Conservation (phyloP, 2,113 vertebrate species). For the Notarius lentiginosus region DNA sequence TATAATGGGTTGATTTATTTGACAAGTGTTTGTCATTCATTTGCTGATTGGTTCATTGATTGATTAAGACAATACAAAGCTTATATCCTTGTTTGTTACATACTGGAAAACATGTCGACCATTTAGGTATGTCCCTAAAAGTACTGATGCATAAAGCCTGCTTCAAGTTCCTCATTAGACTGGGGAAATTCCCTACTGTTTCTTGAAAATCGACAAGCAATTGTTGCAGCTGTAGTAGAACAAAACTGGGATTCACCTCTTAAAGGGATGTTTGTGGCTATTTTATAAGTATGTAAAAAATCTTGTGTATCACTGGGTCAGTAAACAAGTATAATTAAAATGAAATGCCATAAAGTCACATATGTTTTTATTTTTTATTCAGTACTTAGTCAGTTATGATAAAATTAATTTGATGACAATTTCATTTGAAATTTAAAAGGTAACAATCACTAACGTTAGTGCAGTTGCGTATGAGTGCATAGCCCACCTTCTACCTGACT, state of each 20-base stretch:
- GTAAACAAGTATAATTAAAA: neutral
- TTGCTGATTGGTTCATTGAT: neutral
- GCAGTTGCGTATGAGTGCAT: neutral
- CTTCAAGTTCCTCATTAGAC: constrained; percentile 23
- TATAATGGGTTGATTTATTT: neutral
- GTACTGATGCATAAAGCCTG: constrained; percentile 24
- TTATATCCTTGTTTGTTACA: neutral
- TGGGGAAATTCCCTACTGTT: constrained; percentile 23
- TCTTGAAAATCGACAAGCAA: neutral
- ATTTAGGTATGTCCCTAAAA: constrained; percentile 24
- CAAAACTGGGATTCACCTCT: constrained; percentile 29
- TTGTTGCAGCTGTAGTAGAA: neutral
- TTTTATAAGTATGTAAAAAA: neutral
- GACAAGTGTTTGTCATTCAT: neutral
- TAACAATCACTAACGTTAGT: neutral
- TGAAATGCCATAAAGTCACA: neutral
- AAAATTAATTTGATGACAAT: neutral
- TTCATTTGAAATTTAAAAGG: neutral
- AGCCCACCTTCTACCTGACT: too few relatives aligned
- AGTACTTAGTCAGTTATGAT: neutral
- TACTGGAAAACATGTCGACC: neutral
- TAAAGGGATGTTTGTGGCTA: neutral
- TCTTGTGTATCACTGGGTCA: neutral
- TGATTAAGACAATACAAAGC: neutral
- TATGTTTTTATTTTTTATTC: neutral